These are phyloP conservation scores for Lydus trimaculatus DNA, from an alignment of 2,888 invertebrate species.

Conservation along the genomic window DNA sequence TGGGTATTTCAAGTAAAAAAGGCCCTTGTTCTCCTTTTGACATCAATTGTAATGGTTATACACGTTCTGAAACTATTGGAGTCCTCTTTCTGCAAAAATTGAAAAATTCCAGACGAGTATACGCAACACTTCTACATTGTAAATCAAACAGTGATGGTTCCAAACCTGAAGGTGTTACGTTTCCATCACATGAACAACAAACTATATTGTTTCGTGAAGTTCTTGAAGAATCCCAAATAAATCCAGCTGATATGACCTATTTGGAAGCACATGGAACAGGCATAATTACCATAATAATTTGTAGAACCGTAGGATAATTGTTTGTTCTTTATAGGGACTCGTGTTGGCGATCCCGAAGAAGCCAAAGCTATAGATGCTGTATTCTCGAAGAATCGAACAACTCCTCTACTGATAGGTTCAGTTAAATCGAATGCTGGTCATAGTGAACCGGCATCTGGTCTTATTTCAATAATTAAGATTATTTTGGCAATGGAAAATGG, in stretches of 20 bases:
- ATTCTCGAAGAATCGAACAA: constrained; percentile 74
- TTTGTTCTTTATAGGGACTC: constrained; percentile 64
- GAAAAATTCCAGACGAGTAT: constrained; percentile 61
- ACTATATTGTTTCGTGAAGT: constrained; percentile 69
- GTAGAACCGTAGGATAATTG: no score
- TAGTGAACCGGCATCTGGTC: constrained; percentile 84
- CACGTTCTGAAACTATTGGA: no score
- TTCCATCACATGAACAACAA: constrained; percentile 64
- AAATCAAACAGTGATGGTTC: constrained; percentile 57
- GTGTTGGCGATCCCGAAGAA: constrained; percentile 92
- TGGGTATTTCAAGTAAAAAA: constrained; percentile 81
- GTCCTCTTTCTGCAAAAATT: constrained; percentile 76
- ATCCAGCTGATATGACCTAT: constrained; percentile 75
- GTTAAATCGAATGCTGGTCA: constrained; percentile 96
- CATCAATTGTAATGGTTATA: constrained; percentile 80
- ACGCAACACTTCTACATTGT: constrained; percentile 59
- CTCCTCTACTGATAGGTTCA: constrained; percentile 82
- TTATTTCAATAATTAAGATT: constrained; percentile 76
- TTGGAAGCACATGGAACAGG: constrained; percentile 90
- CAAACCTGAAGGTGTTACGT: constrained; percentile 57
- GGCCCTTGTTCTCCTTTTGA: constrained; percentile 94
- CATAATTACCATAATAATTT: constrained; percentile 22
- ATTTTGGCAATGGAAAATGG: constrained; percentile 80
- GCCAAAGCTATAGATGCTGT: constrained; percentile 81
- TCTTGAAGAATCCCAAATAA: constrained; percentile 73